Base-by-base conservation (phyloP, 2,888 invertebrate genomes). In the Synanthedon tipuliformis region DNA sequence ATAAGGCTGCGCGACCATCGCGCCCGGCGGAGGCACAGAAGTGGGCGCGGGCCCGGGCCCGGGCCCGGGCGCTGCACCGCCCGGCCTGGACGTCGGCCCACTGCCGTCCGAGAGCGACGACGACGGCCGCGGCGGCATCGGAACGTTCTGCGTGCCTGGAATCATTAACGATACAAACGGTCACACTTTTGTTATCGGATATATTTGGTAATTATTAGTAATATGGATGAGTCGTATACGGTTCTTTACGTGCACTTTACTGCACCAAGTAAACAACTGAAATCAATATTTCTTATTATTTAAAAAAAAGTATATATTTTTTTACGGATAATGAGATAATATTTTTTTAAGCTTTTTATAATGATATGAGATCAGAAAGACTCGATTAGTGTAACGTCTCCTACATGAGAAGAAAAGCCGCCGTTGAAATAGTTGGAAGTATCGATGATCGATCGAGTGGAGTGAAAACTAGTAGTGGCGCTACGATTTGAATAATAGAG, bases 41-140 rank as follows among this genome's bases (percentile, higher is more conserved):
- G 73, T 66, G 55, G 74, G 70, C 59, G 75, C 61, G 59, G 75
- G 73, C 62, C 76, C 67, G 55, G 75, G 73, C 62, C 76, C 67
- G 55, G 75, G 71, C 53, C 71, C 65, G 56, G 66, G 71, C 57
- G 74, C 66, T 57, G 76, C 73, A 54, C 70, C 71, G 54, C 70
- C 71, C 52, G 69, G 63, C 57, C 78, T 76, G 64, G 69, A 71
- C 66, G 76, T 76, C 64, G 75, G 74, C 60, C 82, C 88, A 75
- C 81, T 81, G 85, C 88, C 90, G 81, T 81, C 88, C 62, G 85
- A 81, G 89, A 92, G 78, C 88, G 92, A 89, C 82, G 96, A 96
- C 72, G 96, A 94, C 82, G 97, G 97, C 78, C 97, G 93, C 78
- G 95, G 95, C 81, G 97, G 96, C 94, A 97, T 96, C 89, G 95